Percentiles rank a stretch among this genome's conserved stretches.
phyloP scores from a whole-genome alignment of 2,888 invertebrate genomes.

The Sinopyrophorus schimmeli region DNA sequence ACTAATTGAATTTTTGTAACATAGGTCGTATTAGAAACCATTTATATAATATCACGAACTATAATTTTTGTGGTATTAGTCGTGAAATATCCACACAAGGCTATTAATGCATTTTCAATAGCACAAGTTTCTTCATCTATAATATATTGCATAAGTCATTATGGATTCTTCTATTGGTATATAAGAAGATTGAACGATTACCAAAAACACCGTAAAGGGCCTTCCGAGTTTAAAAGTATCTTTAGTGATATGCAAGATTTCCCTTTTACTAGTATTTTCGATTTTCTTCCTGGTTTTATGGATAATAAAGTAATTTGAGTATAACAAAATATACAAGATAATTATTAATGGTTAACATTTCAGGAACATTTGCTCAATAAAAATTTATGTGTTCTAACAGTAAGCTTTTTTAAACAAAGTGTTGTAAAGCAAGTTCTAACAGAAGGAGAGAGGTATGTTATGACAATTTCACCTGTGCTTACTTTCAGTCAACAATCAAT shows the following conservation, averaged over 20 bases:
- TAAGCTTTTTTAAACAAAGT: slow-evolving; percentile 94
- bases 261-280: slow-evolving; percentile 71
- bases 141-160: slow-evolving; percentile 70
- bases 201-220: slow-evolving; percentile 32
- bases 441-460: slow-evolving; percentile 97
- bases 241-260: slow-evolving; percentile 72
- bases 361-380: slow-evolving; percentile 65
- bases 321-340: not conserved
- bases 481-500: slow-evolving; percentile 94
- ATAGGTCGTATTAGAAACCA: slow-evolving; percentile 74
- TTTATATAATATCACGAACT: slow-evolving; percentile 79
- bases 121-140: slow-evolving; percentile 79
- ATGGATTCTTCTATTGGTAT: slow-evolving; percentile 77
- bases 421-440: slow-evolving; percentile 94
- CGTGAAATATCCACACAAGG: slow-evolving; percentile 70
- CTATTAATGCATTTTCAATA: slow-evolving; percentile 83
- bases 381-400: slow-evolving; percentile 72
- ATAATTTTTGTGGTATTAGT: slow-evolving; percentile 77
- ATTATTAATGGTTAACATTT: slow-evolving; percentile 29
- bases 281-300: slow-evolving; percentile 72
- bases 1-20: slow-evolving; percentile 30
- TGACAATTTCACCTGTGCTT: slow-evolving; percentile 93
- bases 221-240: slow-evolving; percentile 16
- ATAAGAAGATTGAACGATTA: slow-evolving; percentile 64
- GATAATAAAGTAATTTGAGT: slow-evolving; percentile 60